Base-by-base conservation (phyloP, 2,113 vertebrate genomes). In the Spea bombifrons region DNA sequence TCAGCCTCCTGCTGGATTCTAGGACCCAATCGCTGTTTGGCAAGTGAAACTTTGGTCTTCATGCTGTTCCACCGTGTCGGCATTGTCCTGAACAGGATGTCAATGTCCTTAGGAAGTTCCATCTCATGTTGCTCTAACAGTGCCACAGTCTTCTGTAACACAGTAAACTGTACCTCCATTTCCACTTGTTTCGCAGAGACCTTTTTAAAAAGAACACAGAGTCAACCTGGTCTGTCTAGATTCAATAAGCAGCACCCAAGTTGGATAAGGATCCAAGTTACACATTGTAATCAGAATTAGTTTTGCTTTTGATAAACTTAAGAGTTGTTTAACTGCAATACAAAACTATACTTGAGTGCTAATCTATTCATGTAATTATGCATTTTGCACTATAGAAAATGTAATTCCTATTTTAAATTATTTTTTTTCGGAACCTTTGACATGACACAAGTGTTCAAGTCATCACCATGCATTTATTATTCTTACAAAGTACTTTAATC, bases 31-130 rank as follows among this genome's bases (percentile, higher is more conserved):
- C 81, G 73, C 45, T 82, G 75, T 16, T 82, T 82, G 46, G 81
- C 81, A 61, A 82, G 71, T 30, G 81, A 82, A 13, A 78, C 72
- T 64, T 78, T 82, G 63, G 81, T 82, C 68, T 79, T 82, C 76
- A 82, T 73, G 46, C 7, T 79, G 72, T 79, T 82, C 81, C 81
- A 82, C 30, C 81, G 66, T 61, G 75, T 59, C 7, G 81, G 81
- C 71, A 79, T 82, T 63, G 71, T 69, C 46, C 17, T 75, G 50
- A 79, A 79, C 7, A 82, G 71, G 7, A 70, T 55, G 2, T 82
- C 75, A 48, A 45, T 65, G 7, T 82, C 81, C 30, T 48, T 4
- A 4, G 81, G 81, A 57, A 82, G 76, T 45, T 68, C 17, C 7
- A 78, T 68, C 30, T 66, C 65, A 75, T 82, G 73, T 43, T 82